These are phyloP conservation scores for Apodemus speciosus DNA, from an alignment of 2,113 vertebrate species.

Conservation along the genomic window DNA sequence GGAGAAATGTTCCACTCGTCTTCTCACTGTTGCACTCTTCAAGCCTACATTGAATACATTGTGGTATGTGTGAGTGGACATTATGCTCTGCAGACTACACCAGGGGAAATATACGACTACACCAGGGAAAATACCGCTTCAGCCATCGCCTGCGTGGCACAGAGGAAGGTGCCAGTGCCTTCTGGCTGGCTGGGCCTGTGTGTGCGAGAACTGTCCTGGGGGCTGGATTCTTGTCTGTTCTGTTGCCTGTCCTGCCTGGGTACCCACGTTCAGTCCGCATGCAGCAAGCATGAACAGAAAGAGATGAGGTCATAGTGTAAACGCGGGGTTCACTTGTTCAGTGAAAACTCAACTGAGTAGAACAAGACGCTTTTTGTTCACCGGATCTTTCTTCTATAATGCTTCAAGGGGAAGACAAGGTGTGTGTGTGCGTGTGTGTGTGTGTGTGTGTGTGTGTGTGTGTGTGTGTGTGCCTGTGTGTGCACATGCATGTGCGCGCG, in stretches of 20 bases:
- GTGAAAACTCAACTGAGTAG: not conserved
- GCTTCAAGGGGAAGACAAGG: not conserved
- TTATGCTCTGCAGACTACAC: not conserved
- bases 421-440: not conserved
- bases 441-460: too few species aligned
- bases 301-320: not conserved
- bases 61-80: not conserved
- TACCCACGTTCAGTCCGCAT: not conserved
- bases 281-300: not conserved
- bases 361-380: not conserved
- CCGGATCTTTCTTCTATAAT: not conserved
- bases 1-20: not conserved
- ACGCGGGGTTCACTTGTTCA: not conserved
- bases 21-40: not conserved
- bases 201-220: not conserved
- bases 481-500: too few species aligned
- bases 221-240: not conserved
- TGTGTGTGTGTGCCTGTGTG: too few species aligned
- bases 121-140: not conserved
- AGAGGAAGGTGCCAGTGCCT: not conserved
- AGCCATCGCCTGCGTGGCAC: not conserved
- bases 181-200: not conserved
- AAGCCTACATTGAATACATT: not conserved
- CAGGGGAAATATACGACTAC: not conserved
- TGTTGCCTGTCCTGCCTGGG: not conserved